Evolutionary conservation across 2,797 vertebrate genomes (phyloP), one percentile per base, ranked within the genome.

Genomic region (Liparis tanakae): DNA sequence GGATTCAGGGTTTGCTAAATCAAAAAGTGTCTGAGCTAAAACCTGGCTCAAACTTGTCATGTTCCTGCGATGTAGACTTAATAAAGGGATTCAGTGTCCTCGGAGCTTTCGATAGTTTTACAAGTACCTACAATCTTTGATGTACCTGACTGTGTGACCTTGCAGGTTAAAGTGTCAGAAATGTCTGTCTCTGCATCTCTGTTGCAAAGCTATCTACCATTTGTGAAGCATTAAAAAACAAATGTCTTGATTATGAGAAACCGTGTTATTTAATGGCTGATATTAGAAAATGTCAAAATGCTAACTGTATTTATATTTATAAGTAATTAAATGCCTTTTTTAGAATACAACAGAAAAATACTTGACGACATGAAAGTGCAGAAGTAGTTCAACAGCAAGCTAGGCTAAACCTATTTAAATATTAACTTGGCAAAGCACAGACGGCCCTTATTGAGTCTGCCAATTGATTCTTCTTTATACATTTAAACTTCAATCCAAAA

Each of bases 11-110:
- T 82, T 90, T 86, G 74, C 79, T 84, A 85, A 90, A 89, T 90
- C 81, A 85, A 87, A 63, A 87, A 74, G 67, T 72, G 70, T 83
- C 77, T 76, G 74, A 82, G 83, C 62, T 80, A 68, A 87, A 88
- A 82, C 76, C 72, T 65, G 73, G 70, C 76, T 86, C 76, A 88
- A 87, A 90, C 87, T 53, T 86, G 83, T 85, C 87, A 88, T 85
- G 84, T 88, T 89, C 78, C 81, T 83, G 69, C 69, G 67, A 68
- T 75, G 48, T 78, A 84, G 70, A 85, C 50, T 46, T 77, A 81
- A 85, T 82, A 80, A 83, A 75, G 55, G 61, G 73, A 81, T 72
- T 77, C 56, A 51, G 25, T 78, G 54, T 73, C 80, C 66, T 67
- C 60, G 10, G 12, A 53, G 25, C 46, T 75, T 76, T 73, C 70